Evolutionary conservation across 2,888 invertebrate species (phyloP).

Genomic region (Eulithis testata): DNA sequence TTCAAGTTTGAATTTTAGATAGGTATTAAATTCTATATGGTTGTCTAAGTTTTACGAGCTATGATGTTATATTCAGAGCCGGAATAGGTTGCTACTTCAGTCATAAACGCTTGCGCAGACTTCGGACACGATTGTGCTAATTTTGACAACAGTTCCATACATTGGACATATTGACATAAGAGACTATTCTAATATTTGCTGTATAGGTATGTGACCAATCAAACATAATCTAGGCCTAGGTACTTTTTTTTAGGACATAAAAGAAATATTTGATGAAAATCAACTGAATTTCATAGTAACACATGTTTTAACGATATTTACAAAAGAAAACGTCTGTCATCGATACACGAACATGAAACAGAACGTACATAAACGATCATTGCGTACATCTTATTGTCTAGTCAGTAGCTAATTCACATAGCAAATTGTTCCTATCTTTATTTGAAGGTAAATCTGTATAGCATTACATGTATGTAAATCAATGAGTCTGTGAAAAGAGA

Average conservation of each 20-base stretch:
- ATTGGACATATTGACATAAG: slow-evolving; percentile 56
- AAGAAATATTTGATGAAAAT: neutral
- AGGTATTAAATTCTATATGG: no score
- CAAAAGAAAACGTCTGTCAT: neutral
- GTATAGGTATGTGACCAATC: no score
- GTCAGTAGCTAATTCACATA: slow-evolving; percentile 34
- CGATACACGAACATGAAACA: slow-evolving; percentile 3
- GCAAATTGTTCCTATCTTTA: slow-evolving; percentile 38
- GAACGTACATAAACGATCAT: neutral
- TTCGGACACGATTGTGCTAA: slow-evolving; percentile 54
- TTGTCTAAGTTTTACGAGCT: slow-evolving; percentile 30
- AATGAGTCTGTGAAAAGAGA: slow-evolving; percentile 52
- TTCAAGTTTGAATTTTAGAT: no score
- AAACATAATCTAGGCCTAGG: slow-evolving; percentile 14
- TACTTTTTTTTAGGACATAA: slow-evolving; percentile 2
- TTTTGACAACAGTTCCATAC: slow-evolving; percentile 48
- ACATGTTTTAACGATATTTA: no score
- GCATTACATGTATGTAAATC: slow-evolving; percentile 48
- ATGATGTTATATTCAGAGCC: slow-evolving; percentile 49
- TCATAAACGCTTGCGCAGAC: slow-evolving; percentile 43
- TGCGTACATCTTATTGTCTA: slow-evolving; percentile 22
- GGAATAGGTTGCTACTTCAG: slow-evolving; percentile 42
- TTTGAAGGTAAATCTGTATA: slow-evolving; percentile 23
- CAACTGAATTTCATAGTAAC: neutral
- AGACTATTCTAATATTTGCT: slow-evolving; percentile 42